These are phyloP conservation scores for Ypsolopha sequella DNA, from an alignment of 2,888 invertebrate genomes.

Conservation along the genomic window DNA sequence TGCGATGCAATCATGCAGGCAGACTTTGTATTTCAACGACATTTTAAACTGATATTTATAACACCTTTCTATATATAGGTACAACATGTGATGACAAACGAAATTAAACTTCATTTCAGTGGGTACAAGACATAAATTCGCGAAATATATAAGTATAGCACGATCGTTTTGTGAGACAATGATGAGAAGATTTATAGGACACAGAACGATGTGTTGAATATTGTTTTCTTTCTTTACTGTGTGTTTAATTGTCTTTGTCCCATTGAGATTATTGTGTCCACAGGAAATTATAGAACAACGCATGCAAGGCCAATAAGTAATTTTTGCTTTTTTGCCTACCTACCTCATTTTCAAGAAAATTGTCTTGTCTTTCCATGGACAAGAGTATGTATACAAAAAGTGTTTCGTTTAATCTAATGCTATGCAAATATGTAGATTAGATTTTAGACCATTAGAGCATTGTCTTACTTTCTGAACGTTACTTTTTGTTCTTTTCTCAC, in stretches of 20 bases:
- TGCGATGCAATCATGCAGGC: conserved; percentile 50
- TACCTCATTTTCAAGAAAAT: no score
- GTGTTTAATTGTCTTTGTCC: conserved; percentile 59
- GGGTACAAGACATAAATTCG: conserved; percentile 9
- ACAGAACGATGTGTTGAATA: conserved; percentile 49
- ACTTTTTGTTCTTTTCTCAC: no score
- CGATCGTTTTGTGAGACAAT: conserved; percentile 5
- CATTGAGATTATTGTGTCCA: conserved; percentile 29
- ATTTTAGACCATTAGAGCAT: no score
- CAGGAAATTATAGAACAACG: conserved; percentile 26
- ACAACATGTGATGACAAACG: conserved; percentile 4
- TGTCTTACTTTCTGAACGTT: no score
- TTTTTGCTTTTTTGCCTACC: no score
- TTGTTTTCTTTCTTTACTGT: conserved; percentile 48
- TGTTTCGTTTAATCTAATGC: no score
- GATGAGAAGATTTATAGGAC: conserved; percentile 47
- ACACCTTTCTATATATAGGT: conserved; percentile 3
- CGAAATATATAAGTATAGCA: no score
- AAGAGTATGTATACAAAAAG: no score
- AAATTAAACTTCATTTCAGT: conserved; percentile 11
- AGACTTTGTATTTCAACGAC: conserved; percentile 47
- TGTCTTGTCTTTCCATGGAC: neutral
- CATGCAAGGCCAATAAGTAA: no score
- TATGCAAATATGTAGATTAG: no score
- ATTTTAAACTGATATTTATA: conserved; percentile 21